Percentiles rank a stretch among this genome's conserved stretches.
Conservation (phyloP, 2,797 vertebrate genomes). For the Austrolebias charrua region DNA sequence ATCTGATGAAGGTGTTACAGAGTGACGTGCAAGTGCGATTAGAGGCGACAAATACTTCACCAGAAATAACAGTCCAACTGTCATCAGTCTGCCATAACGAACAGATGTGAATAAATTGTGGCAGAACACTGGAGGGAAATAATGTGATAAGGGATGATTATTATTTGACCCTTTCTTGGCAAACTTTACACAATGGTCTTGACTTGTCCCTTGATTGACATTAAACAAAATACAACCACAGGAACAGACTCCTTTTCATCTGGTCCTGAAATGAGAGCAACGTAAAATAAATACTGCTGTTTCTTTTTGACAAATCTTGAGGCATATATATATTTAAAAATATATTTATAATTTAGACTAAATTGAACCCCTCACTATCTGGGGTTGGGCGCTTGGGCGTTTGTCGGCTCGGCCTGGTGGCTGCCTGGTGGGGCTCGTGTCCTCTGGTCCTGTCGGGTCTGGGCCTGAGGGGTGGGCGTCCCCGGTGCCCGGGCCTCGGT, state of each 20-base stretch:
- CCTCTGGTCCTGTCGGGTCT: no score
- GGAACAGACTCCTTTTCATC: no score
- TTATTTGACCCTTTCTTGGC: background rate
- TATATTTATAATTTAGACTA: background rate
- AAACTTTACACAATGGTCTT: slow-evolving; percentile 5
- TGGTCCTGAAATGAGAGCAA: no score
- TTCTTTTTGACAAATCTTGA: no score
- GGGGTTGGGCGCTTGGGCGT: no score
- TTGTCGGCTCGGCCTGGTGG: no score
- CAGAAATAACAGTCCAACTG: slow-evolving; percentile 53
- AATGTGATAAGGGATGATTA: slow-evolving; percentile 2
- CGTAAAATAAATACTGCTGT: no score
- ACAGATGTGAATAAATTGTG: slow-evolving; percentile 44
- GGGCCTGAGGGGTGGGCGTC: no score
- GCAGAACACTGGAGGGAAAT: slow-evolving; percentile 10
- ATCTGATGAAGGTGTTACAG: slow-evolving; percentile 44
- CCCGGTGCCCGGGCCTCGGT: no score
- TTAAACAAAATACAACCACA: background rate
- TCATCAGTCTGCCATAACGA: slow-evolving; percentile 33
- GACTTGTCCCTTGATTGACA: slow-evolving; percentile 13
- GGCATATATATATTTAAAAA: no score
- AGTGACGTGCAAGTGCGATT: slow-evolving; percentile 43
- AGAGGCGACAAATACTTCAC: slow-evolving; percentile 59
- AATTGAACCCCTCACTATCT: no score
- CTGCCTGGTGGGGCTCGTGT: no score